Evolutionary conservation across 2,888 invertebrate species (phyloP).

Genomic region (Dendrolimus pini): DNA sequence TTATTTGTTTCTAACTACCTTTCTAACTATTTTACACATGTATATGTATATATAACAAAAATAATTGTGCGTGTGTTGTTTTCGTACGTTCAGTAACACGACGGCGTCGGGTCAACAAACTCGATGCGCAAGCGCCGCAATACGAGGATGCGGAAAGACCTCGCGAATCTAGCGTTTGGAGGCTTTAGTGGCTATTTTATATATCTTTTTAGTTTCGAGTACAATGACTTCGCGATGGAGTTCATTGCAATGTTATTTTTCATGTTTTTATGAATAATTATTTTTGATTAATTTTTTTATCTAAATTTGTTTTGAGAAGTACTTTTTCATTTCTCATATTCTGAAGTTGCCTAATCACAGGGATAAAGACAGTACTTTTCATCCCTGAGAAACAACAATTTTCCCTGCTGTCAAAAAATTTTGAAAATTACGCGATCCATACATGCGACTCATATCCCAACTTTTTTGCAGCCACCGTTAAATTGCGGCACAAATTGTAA

Average conservation of each 20-base stretch:
- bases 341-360: too few species aligned
- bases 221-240: neutral
- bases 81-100: slow-evolving; percentile 66
- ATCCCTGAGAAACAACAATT: too few species aligned
- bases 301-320: neutral
- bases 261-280: neutral
- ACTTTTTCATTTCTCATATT: too few species aligned
- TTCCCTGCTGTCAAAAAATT: too few species aligned
- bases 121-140: slow-evolving; percentile 57
- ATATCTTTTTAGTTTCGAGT: slow-evolving; percentile 1
- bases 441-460: too few species aligned
- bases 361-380: too few species aligned
- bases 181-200: slow-evolving; percentile 5
- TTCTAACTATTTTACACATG: slow-evolving; percentile 6
- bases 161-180: slow-evolving; percentile 27
- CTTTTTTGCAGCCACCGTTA: too few species aligned
- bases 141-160: slow-evolving; percentile 45
- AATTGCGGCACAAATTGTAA: too few species aligned
- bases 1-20: too few species aligned
- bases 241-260: neutral
- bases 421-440: too few species aligned
- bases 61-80: slow-evolving; percentile 44
- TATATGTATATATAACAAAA: slow-evolving; percentile 11
- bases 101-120: slow-evolving; percentile 63
- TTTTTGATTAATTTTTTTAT: neutral